Conservation (phyloP, 2,888 invertebrate genomes). For the Xestobium rufovillosum region DNA sequence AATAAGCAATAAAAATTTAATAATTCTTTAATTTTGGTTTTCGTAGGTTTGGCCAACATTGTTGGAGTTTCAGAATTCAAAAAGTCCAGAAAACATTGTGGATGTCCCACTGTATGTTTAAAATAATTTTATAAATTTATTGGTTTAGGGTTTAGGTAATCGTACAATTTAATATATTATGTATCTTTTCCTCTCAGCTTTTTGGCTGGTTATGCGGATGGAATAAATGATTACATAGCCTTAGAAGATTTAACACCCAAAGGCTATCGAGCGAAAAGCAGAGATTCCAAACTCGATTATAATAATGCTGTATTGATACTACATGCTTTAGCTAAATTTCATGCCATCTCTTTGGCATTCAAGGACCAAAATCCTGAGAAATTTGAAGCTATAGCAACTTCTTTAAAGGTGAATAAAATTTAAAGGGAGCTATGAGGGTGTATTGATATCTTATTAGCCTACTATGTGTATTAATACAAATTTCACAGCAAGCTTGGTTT, state of each 20-base stretch:
- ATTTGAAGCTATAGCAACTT: too few species aligned
- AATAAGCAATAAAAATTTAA: constrained; percentile 3
- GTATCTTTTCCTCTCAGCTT: constrained; percentile 27
- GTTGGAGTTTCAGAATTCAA: constrained; percentile 38
- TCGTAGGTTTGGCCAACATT: constrained; percentile 43
- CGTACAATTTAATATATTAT: too few species aligned
- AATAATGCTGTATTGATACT: constrained; percentile 36
- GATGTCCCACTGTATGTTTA: constrained; percentile 29
- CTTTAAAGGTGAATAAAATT: background rate
- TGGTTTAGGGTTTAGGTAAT: background rate
- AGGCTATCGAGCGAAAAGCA: constrained; percentile 34
- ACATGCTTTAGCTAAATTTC: constrained; percentile 41
- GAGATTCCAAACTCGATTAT: constrained; percentile 33
- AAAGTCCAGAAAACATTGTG: constrained; percentile 27
- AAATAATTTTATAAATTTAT: constrained; percentile 18
- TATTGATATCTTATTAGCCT: too few species aligned
- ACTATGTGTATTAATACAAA: too few species aligned
- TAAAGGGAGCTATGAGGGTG: too few species aligned
- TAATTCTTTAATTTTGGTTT: constrained; percentile 10
- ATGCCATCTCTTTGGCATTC: constrained; percentile 43
- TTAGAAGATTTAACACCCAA: constrained; percentile 39
- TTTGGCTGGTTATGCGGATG: constrained; percentile 38
- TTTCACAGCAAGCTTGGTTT: too few species aligned
- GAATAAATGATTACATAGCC: constrained; percentile 41
- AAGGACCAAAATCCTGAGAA: constrained; percentile 39